Evolutionary conservation across 2,797 vertebrate species (phyloP).

Genomic region (Brachyalestes nurse): DNA sequence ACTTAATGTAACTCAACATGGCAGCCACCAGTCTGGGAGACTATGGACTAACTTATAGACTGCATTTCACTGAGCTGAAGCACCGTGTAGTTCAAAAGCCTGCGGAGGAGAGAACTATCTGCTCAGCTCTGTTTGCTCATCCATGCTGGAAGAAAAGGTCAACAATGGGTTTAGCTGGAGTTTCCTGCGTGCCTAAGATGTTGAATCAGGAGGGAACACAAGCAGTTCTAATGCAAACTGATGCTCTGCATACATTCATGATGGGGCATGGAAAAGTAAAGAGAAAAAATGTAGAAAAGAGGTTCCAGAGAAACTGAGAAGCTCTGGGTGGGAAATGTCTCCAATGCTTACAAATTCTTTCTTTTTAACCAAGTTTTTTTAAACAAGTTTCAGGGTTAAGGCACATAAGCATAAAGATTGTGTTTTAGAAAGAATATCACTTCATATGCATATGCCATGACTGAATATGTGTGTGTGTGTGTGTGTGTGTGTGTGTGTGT

Average conservation of each 20-base stretch:
- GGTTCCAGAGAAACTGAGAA: no score
- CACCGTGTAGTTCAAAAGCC: neutral
- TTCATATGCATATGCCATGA: slow-evolving; percentile 2
- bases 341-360: no score
- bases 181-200: neutral
- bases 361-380: no score
- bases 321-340: no score
- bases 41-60: no score
- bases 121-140: neutral
- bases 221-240: neutral
- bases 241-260: neutral
- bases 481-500: neutral
- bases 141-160: neutral
- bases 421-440: neutral
- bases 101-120: no score
- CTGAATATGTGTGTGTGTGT: neutral
- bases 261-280: no score
- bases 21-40: no score
- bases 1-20: neutral
- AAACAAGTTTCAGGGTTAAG: no score
- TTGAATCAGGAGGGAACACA: neutral
- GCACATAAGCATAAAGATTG: neutral
- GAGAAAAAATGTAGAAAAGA: neutral
- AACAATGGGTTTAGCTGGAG: neutral
- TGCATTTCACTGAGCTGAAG: no score